Base-by-base conservation (phyloP, 2,888 invertebrate genomes). In the Stomorhina lunata region DNA sequence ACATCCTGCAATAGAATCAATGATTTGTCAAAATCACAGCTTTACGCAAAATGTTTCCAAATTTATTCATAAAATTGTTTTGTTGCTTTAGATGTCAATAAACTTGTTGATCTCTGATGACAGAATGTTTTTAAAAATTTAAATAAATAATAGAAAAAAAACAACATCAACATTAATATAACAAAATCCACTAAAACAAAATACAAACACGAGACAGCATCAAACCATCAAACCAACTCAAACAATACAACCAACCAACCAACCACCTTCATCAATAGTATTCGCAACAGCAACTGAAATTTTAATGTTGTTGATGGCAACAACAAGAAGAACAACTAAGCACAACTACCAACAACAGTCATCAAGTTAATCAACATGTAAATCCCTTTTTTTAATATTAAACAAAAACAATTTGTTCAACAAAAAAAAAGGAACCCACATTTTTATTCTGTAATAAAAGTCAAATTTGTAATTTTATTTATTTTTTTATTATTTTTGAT, bases 331-430 rank as follows among this genome's bases (percentile, higher is more conserved):
- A n/a, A n/a, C n/a, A 27, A 34, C 6, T 48, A 25, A 53, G 25
- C 17, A 40, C n/a, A n/a, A n/a, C n/a, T n/a, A n/a, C n/a, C n/a
- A 61, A 50, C 25, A 45, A 45, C 17, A 25, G 27, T 4, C 15
- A 55, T 9, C 45, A 34, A 75, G 63, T 65, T 71, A 80, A 80
- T 76, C 76, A 80, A 59, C 80, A 76, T 80, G 69, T 71, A 76
- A 80, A 80, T 80, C 76, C 63, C 71, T 66, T 55, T n/a, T n/a
- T n/a, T 43, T 53, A 66, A 66, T 71, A 53, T 15, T 55, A 68
- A 72, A 66, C 34, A 43, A 61, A 79, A 61, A 73, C 68, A 80
- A 53, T 50, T 68, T 53, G 32, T 32, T 40, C 17, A 45, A 53
- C 15, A 66, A 34, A 45, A 37, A 48, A 37, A 17, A 37, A 20